These are phyloP conservation scores for Heliconius nattereri DNA, from an alignment of 1,140 invertebrate species.

Conservation along the genomic window DNA sequence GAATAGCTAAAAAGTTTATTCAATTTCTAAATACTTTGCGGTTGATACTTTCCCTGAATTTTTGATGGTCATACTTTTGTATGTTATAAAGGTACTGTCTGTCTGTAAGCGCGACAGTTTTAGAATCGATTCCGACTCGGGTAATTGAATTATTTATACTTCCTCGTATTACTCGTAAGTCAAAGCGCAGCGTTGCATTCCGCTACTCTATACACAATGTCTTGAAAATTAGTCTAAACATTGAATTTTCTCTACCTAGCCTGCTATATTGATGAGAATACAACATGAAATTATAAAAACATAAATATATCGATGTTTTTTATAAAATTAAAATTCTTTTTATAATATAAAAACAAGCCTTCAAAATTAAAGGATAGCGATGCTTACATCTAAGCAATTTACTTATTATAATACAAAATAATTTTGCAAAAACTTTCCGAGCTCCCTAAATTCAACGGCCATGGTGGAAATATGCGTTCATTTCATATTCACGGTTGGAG, in stretches of 20 bases:
- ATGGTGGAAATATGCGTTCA: constrained; percentile 30
- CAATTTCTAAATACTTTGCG: neutral
- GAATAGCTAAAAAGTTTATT: neutral
- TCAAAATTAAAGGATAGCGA: neutral
- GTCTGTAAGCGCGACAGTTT: too few relatives aligned
- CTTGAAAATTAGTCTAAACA: too few relatives aligned
- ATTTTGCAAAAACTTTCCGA: neutral
- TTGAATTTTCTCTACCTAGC: neutral
- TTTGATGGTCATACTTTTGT: neutral
- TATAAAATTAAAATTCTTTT: too few relatives aligned
- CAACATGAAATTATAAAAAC: too few relatives aligned
- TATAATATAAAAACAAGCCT: neutral
- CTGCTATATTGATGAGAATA: neutral
- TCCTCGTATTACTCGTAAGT: neutral
- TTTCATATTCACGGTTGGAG: constrained; percentile 36
- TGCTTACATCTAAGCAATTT: constrained; percentile 12
- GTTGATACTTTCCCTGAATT: neutral
- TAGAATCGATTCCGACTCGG: too few relatives aligned
- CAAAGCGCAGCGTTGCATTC: neutral
- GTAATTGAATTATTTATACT: neutral
- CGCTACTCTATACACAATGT: neutral
- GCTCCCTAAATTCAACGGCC: constrained; percentile 13
- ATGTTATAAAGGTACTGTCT: neutral
- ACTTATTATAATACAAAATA: constrained; percentile 11
- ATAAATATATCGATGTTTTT: too few relatives aligned